Percentiles rank a stretch among this genome's conserved stretches.
Evolutionary conservation across 1,140 invertebrate genomes (phyloP).

Genomic region (Probaryconus sp.): DNA sequence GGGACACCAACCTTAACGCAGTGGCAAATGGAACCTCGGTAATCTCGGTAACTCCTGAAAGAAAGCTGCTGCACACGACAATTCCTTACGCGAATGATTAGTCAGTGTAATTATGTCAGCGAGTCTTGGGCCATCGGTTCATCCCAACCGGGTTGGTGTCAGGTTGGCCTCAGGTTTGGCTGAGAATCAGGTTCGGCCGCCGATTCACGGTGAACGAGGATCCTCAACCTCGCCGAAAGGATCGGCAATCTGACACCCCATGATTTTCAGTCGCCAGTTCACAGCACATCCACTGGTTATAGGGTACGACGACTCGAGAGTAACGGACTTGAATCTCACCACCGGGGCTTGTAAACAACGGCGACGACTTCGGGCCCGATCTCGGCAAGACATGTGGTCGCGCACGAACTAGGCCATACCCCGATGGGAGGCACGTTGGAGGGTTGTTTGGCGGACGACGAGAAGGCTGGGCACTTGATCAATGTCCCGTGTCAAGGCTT

Average conservation of each 20-base stretch:
- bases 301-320: neutral
- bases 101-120: too few species aligned
- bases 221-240: slow-evolving; percentile 1
- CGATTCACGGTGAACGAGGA: too few species aligned
- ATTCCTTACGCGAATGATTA: slow-evolving; percentile 60
- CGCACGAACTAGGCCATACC: slow-evolving; percentile 61
- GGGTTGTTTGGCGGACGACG: slow-evolving; percentile 11
- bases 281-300: slow-evolving; percentile 4
- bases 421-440: slow-evolving; percentile 35
- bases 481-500: slow-evolving; percentile 27
- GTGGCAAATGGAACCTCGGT: too few species aligned
- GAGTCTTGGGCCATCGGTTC: too few species aligned
- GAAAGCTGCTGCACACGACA: slow-evolving; percentile 39
- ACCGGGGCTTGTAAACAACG: slow-evolving; percentile 36
- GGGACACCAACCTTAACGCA: too few species aligned
- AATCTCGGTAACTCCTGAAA: too few species aligned
- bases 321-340: neutral
- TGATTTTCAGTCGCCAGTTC: neutral
- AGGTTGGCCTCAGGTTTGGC: neutral
- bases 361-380: slow-evolving; percentile 14
- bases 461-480: slow-evolving; percentile 35
- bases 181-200: neutral
- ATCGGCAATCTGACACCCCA: slow-evolving; percentile 25
- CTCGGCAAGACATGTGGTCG: slow-evolving; percentile 64
- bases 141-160: slow-evolving; percentile 3